Conservation (phyloP, 2,797 vertebrate species). For the Cryptoprocta ferox region DNA sequence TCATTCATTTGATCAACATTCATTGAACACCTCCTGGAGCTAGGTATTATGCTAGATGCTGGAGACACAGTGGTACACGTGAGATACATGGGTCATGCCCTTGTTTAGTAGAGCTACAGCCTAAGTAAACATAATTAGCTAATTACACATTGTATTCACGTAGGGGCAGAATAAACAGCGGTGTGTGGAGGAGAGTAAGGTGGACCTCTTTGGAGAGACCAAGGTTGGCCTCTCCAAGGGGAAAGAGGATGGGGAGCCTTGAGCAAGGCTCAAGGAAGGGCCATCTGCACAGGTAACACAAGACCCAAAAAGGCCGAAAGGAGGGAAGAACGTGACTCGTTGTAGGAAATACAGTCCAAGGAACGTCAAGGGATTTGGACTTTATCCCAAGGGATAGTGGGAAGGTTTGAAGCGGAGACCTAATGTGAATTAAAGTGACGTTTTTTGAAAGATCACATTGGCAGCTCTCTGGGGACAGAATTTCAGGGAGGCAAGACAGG, state of each 20-base stretch:
- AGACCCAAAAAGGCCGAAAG: background rate
- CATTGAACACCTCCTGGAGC: background rate
- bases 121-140: constrained; percentile 51
- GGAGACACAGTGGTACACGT: background rate
- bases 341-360: constrained; percentile 10
- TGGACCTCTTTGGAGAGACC: background rate
- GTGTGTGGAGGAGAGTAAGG: background rate
- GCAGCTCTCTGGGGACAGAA: background rate
- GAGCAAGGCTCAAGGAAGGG: background rate
- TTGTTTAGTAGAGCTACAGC: constrained; percentile 27
- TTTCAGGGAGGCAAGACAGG: background rate
- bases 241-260: background rate
- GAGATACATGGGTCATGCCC: background rate
- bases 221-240: background rate
- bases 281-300: background rate
- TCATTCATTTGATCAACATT: background rate
- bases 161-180: background rate
- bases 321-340: background rate
- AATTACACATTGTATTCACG: constrained; percentile 10
- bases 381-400: constrained; percentile 6
- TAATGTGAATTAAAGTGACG: background rate
- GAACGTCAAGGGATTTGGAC: background rate
- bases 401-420: background rate
- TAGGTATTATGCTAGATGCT: background rate
- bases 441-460: background rate